Evolutionary conservation across 1,140 invertebrate genomes (phyloP).

Genomic region (Ganaspis sp.): DNA sequence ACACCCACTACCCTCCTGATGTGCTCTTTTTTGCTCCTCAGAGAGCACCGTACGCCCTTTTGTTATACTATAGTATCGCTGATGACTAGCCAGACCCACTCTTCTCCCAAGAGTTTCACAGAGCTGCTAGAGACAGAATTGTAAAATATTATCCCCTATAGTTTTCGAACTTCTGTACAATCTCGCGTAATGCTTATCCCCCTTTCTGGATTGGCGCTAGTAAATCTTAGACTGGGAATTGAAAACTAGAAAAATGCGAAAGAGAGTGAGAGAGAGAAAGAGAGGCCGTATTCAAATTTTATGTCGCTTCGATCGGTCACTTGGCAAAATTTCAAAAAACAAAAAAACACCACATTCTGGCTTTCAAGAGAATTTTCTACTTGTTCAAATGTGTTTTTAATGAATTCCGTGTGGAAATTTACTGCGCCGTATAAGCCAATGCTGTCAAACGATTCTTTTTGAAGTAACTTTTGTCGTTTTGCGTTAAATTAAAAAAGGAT

Average conservation of each 20-base stretch:
- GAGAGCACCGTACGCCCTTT: slow-evolving; percentile 52
- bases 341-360: background rate
- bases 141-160: slow-evolving; percentile 26
- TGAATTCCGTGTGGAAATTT: background rate
- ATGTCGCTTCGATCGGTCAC: background rate
- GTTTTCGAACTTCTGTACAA: slow-evolving; percentile 25
- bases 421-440: slow-evolving; percentile 33
- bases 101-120: background rate
- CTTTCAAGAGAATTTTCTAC: background rate
- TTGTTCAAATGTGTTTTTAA: background rate
- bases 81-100: slow-evolving; percentile 5
- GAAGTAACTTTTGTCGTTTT: slow-evolving; percentile 34
- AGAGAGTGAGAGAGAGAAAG: background rate
- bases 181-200: background rate
- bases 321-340: slow-evolving; percentile 2
- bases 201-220: background rate
- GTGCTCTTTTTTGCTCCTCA: slow-evolving; percentile 48
- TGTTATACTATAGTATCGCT: slow-evolving; percentile 38
- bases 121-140: slow-evolving; percentile 20
- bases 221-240: slow-evolving; percentile 10
- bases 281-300: background rate
- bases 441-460: slow-evolving; percentile 33
- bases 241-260: background rate
- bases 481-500: background rate
- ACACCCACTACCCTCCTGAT: slow-evolving; percentile 41